Base-by-base conservation (phyloP, 1,140 invertebrate species). In the Drosophila nikananu region DNA sequence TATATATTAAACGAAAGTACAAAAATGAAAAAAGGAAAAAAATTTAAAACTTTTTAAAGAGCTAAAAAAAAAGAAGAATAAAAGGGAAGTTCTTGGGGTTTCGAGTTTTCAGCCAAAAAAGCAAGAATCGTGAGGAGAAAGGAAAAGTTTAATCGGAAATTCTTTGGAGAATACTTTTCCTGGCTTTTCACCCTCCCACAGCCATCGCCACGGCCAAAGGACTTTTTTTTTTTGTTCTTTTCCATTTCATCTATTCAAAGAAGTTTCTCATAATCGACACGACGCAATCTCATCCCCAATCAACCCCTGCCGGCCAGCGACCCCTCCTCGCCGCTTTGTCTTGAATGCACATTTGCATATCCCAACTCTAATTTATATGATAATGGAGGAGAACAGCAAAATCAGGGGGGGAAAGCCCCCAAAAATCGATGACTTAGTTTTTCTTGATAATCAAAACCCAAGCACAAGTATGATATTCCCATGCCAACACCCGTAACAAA, bases 301-400 rank as follows among this genome's bases (percentile, higher is more conserved):
- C 57, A 55, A 78, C 57, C 74, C 63, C 19, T n/a, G 48, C n/a
- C 27, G 10, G 5, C 19, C 8, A 25, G 39, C 41, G 46, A 23
- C 39, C 48, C 17, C 32, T 17, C 37, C 48, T 10, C 9, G 17
- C 46, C 42, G 44, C 51, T 62, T 65, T 30, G 59, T 54, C 64
- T 70, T 58, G 65, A 68, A 70, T 86, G 84, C 65, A 54, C 51
- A 81, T 67, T 86, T 81, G 83, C 83, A 86, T 86, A 86, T 86
- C 84, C 61, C 83, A 81, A 86, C 79, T 86, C 79, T 77, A 86
- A 86, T 86, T 86, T 86, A 86, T 86, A 86, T 86, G 83, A 86
- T 86, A 86, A 86, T 80, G 59, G 83, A 25, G 62, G 80, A 78
- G 74, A 86, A 55, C 68, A 68, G 57, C 39, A 13, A 23, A 19